Evolutionary conservation across 1,140 invertebrate genomes (phyloP).

Genomic region (Pygmarrhopalites habei): DNA sequence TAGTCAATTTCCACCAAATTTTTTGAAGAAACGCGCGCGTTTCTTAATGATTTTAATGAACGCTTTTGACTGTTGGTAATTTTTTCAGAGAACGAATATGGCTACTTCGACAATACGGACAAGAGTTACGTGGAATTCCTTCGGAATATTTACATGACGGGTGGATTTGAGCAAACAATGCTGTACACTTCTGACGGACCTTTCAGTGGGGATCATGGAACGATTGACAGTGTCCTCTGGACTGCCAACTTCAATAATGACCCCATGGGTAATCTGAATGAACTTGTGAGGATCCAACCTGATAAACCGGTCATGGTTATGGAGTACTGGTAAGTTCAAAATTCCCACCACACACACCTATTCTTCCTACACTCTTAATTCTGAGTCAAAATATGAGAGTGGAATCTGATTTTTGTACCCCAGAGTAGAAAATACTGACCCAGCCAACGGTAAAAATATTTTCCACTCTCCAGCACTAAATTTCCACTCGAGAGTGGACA

Average conservation of each 20-base stretch:
- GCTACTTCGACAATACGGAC: slow-evolving; percentile 41
- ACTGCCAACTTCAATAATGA: slow-evolving; percentile 21
- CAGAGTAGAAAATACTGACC: no score
- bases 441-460: no score
- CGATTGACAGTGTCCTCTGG: slow-evolving; percentile 32
- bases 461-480: no score
- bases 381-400: no score
- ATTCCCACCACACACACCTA: no score
- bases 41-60: no score
- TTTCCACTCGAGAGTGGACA: no score
- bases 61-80: no score
- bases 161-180: slow-evolving; percentile 35
- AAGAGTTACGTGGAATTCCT: not conserved
- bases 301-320: slow-evolving; percentile 40
- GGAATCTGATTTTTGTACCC: no score
- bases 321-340: slow-evolving; percentile 53
- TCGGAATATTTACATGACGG: not conserved
- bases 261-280: slow-evolving; percentile 5
- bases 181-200: slow-evolving; percentile 50
- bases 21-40: slow-evolving; percentile 42
- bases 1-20: slow-evolving; percentile 20
- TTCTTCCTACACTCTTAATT: no score
- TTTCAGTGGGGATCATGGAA: slow-evolving; percentile 29
- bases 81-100: no score
- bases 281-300: slow-evolving; percentile 25